Evolutionary conservation across 23 tunicate species (phyloP).

Genomic region (Diplosoma virens): DNA sequence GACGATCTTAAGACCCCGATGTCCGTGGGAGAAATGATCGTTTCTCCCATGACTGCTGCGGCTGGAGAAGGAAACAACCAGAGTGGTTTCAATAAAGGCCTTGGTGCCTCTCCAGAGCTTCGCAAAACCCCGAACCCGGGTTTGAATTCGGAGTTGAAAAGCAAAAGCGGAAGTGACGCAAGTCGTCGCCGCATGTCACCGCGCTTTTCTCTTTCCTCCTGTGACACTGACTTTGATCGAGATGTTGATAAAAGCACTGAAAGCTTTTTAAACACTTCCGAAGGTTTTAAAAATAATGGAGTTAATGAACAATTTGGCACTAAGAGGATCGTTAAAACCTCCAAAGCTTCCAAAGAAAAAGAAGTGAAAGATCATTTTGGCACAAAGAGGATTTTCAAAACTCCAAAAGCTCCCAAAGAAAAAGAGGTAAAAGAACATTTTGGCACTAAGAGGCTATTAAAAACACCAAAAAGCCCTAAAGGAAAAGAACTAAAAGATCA

Average conservation of each 20-base stretch:
- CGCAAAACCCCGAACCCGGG: background rate
- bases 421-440: conserved; percentile 33
- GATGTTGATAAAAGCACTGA: background rate
- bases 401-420: conserved; percentile 43
- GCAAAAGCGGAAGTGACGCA: background rate
- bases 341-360: conserved; percentile 14
- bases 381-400: conserved; percentile 41
- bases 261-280: background rate
- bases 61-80: background rate
- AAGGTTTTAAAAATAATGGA: background rate
- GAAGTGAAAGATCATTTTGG: conserved; percentile 60
- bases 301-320: conserved; percentile 56
- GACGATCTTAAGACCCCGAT: conserved; percentile 34
- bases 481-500: conserved; percentile 32
- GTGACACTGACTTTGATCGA: background rate
- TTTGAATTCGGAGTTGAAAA: background rate
- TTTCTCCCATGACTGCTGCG: conserved; percentile 29
- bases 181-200: background rate
- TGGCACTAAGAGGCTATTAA: conserved; percentile 40
- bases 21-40: conserved; percentile 36
- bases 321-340: conserved; percentile 59
- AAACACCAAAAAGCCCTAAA: conserved; percentile 48
- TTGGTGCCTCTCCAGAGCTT: conserved; percentile 22
- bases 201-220: background rate
- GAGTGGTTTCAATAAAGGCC: background rate